phyloP scores from a whole-genome alignment of 2,888 invertebrate species.

The Heliconius charithonia region DNA sequence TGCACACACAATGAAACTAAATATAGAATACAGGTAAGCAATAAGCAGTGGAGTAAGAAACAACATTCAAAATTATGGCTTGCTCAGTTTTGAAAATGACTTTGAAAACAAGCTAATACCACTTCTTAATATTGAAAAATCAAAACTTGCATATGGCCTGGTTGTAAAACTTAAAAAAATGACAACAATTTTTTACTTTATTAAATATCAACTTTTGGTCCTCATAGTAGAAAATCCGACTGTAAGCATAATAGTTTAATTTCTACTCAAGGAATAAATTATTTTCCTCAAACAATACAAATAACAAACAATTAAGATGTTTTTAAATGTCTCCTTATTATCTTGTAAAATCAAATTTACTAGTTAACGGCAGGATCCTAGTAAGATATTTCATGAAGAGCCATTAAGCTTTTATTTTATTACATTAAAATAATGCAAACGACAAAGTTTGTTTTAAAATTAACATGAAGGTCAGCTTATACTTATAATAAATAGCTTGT shows the following conservation, averaged over 20 bases:
- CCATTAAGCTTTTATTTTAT: neutral
- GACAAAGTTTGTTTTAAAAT: neutral
- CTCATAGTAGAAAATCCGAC: no score
- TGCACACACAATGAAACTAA: slow-evolving; percentile 79
- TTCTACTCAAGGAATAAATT: neutral
- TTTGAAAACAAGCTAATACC: slow-evolving; percentile 12
- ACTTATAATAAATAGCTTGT: neutral
- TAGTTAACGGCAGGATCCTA: neutral
- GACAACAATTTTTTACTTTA: neutral
- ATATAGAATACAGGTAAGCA: slow-evolving; percentile 74
- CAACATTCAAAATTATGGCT: slow-evolving; percentile 35
- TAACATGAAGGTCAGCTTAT: neutral
- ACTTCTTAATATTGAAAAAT: neutral
- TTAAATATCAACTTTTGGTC: neutral
- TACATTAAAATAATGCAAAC: neutral
- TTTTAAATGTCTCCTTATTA: neutral
- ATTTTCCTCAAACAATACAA: neutral
- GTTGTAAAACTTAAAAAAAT: neutral
- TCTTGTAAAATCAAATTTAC: neutral
- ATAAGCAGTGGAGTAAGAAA: slow-evolving; percentile 62
- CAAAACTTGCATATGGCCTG: neutral
- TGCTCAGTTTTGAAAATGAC: neutral
- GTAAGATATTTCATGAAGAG: neutral
- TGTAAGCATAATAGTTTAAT: neutral
- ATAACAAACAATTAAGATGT: neutral